Evolutionary conservation across 2,113 vertebrate genomes (phyloP).

Genomic region (Anhinga rufa): DNA sequence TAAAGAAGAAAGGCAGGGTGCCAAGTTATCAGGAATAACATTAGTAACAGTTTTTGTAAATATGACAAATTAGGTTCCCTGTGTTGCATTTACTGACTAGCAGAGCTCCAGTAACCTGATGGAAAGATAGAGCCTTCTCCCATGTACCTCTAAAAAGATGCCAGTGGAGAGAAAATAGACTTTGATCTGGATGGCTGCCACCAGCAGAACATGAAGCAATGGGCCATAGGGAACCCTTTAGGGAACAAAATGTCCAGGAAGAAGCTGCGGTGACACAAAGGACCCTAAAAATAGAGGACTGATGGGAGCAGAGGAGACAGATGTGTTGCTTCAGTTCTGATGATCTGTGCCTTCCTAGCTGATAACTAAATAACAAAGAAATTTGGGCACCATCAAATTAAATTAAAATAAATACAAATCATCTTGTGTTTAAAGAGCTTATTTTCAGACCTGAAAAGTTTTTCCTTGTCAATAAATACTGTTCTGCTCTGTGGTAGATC

Average conservation of each 20-base stretch:
- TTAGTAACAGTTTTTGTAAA: neutral
- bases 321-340: neutral
- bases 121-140: neutral
- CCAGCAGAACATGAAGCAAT: neutral
- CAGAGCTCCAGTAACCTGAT: neutral
- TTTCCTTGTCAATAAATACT: neutral
- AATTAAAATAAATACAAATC: neutral
- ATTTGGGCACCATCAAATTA: neutral
- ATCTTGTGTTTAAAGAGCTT: neutral
- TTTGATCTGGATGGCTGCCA: neutral
- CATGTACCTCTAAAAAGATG: neutral
- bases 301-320: accelerated
- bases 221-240: too few species aligned
- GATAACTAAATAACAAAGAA: neutral
- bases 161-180: neutral
- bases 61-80: neutral
- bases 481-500: neutral
- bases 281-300: neutral
- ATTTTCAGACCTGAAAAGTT: neutral
- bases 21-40: neutral
- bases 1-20: neutral
- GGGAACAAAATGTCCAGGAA: neutral
- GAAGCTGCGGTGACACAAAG: neutral
- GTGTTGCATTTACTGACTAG: neutral
- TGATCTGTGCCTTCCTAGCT: neutral